These are phyloP conservation scores for Griposia aprilina DNA, from an alignment of 2,888 invertebrate genomes.

Conservation along the genomic window DNA sequence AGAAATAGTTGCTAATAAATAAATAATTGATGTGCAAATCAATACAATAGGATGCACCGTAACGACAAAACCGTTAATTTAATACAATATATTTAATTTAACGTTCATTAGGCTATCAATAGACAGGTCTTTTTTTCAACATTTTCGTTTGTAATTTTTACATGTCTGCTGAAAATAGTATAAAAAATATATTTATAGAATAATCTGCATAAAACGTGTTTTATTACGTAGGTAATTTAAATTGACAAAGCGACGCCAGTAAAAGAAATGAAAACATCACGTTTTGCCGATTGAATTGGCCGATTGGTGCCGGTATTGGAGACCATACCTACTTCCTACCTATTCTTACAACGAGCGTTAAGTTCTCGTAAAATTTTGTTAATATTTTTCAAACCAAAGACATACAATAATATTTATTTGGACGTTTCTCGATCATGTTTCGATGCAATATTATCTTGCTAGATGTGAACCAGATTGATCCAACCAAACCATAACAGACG, in stretches of 20 bases:
- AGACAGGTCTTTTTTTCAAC: background rate
- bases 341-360: background rate
- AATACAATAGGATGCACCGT: background rate
- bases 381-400: background rate
- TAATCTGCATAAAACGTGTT: constrained; percentile 56
- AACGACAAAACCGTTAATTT: background rate
- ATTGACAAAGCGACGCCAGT: constrained; percentile 48
- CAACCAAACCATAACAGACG: constrained; percentile 21
- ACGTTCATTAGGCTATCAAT: background rate
- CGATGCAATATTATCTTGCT: constrained; percentile 31
- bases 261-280: constrained; percentile 59
- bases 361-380: constrained; percentile 4
- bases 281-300: constrained; percentile 54
- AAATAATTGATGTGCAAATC: too few relatives aligned
- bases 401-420: background rate
- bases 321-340: background rate
- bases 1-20: too few relatives aligned
- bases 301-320: constrained; percentile 41
- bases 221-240: constrained; percentile 45
- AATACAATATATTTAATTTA: background rate
- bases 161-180: constrained; percentile 24
- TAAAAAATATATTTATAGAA: constrained; percentile 1
- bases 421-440: constrained; percentile 5
- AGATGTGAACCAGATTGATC: constrained; percentile 49
- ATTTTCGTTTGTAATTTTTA: constrained; percentile 18